Conservation (phyloP, 2,797 vertebrate genomes). For the Alcedo atthis region DNA sequence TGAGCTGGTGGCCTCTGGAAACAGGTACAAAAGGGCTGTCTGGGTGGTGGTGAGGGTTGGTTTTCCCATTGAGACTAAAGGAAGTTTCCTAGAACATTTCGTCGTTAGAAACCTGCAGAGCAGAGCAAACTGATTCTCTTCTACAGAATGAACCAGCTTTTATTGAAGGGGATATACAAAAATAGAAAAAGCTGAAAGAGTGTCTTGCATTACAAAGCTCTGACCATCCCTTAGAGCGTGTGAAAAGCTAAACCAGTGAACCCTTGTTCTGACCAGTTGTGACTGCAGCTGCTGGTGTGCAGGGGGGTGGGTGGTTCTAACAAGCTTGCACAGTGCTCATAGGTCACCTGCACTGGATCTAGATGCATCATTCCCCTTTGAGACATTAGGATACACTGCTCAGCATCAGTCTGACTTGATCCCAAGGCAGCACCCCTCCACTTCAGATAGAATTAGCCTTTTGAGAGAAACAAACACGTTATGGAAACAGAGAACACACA, state of each 20-base stretch:
- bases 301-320: conserved; percentile 21
- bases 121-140: conserved; percentile 40
- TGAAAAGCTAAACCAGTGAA: neutral
- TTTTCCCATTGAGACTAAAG: neutral
- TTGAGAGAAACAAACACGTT: conserved; percentile 54
- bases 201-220: conserved; percentile 42
- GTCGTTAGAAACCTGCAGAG: conserved; percentile 17
- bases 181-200: conserved; percentile 70
- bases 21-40: conserved; percentile 25
- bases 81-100: conserved; percentile 14
- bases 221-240: conserved; percentile 8
- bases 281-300: conserved; percentile 40
- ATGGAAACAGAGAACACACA: conserved; percentile 19
- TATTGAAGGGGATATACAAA: conserved; percentile 72
- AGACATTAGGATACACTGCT: conserved; percentile 69
- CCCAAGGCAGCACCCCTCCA: conserved; percentile 64
- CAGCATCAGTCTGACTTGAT: conserved; percentile 63
- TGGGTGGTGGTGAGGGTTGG: neutral
- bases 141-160: conserved; percentile 38
- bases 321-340: conserved; percentile 19
- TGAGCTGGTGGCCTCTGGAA: conserved; percentile 28
- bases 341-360: conserved; percentile 37
- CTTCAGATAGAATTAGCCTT: conserved; percentile 71
- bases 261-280: neutral
- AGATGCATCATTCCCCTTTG: conserved; percentile 53